phyloP scores from a whole-genome alignment of 2,797 vertebrate genomes.

The Notolepis coatsorum region DNA sequence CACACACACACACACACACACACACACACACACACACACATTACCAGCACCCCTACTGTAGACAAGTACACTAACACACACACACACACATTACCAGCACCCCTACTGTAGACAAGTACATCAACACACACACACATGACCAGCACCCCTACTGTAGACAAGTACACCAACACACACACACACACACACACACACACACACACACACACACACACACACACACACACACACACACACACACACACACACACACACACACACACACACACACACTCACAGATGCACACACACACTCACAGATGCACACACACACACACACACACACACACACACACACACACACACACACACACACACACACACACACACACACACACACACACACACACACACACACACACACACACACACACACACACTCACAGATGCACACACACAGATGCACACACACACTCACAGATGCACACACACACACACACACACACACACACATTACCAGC shows the following conservation, averaged over 20 bases:
- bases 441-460: not conserved
- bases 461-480: not conserved
- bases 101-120: too few species aligned
- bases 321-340: not conserved
- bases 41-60: not conserved
- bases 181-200: constrained; percentile 12
- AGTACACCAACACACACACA: not conserved
- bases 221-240: constrained; percentile 4
- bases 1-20: not conserved
- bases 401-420: not conserved
- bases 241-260: constrained; percentile 39
- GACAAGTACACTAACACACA: not conserved
- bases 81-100: not conserved
- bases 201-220: not conserved
- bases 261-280: not conserved
- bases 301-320: constrained; percentile 29
- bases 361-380: constrained; percentile 23
- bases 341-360: constrained; percentile 39
- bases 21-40: too few species aligned
- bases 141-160: too few species aligned
- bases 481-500: not conserved
- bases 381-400: not conserved
- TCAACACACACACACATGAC: not conserved
- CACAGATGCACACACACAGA: constrained; percentile 9
- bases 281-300: constrained; percentile 32